A percentile compares a stretch with the other conserved stretches of the same genome.
phyloP scores from a whole-genome alignment of 2,888 invertebrate genomes.

The Shargacucullia verbasci region DNA sequence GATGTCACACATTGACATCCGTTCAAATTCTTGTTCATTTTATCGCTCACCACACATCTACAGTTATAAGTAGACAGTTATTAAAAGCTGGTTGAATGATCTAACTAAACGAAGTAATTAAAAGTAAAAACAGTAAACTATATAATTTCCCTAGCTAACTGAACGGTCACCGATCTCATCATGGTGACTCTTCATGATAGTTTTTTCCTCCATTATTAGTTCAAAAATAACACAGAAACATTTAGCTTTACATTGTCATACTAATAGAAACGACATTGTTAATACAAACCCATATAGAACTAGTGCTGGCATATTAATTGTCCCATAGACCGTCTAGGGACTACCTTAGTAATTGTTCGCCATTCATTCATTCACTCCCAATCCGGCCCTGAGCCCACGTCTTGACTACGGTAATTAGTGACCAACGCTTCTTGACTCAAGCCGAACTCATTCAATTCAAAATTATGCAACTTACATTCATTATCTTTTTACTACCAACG shows the following conservation, averaged over 20 bases:
- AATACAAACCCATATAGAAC: slow-evolving; percentile 24
- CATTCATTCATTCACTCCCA: slow-evolving; percentile 48
- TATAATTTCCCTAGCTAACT: background rate
- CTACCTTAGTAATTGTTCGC: slow-evolving; percentile 37
- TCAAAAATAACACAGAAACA: slow-evolving; percentile 1
- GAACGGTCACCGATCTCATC: background rate
- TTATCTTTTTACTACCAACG: slow-evolving; percentile 63
- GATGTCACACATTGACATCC: too few relatives aligned
- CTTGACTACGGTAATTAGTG: slow-evolving; percentile 57
- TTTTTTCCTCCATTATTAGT: background rate
- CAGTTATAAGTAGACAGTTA: too few relatives aligned
- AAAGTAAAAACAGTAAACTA: too few relatives aligned
- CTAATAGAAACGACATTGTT: slow-evolving; percentile 28
- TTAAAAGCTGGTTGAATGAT: too few relatives aligned
- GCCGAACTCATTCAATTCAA: slow-evolving; percentile 60
- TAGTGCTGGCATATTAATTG: slow-evolving; percentile 47
- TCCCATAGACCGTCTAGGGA: slow-evolving; percentile 26
- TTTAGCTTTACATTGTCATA: slow-evolving; percentile 22
- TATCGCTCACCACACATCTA: too few relatives aligned
- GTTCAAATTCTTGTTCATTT: too few relatives aligned
- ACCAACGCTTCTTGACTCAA: slow-evolving; percentile 52
- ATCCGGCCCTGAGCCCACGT: slow-evolving; percentile 42
- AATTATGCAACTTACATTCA: slow-evolving; percentile 64
- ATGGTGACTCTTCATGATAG: background rate
- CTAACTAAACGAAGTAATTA: too few relatives aligned